A percentile compares a stretch with the other conserved stretches of the same genome.
Conservation (phyloP, 2,797 vertebrate genomes). For the Gymnopithys bicolor region DNA sequence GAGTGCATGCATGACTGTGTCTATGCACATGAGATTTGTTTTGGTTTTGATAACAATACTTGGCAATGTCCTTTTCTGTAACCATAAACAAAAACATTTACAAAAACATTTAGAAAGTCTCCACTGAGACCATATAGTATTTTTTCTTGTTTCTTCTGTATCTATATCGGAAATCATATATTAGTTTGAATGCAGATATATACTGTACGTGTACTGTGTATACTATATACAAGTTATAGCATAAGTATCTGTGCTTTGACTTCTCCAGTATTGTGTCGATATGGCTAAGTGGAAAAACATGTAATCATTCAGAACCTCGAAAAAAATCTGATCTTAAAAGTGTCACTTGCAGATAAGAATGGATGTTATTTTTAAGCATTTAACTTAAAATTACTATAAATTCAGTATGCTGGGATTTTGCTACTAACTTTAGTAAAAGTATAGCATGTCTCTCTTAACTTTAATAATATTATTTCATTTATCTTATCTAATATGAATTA, state of each 20-base stretch:
- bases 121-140: background rate
- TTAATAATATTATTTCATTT: background rate
- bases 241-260: conserved; percentile 1
- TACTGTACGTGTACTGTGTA: background rate
- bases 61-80: background rate
- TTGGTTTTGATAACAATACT: background rate
- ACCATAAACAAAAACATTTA: background rate
- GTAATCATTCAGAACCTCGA: background rate
- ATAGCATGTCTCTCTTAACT: background rate
- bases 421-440: background rate
- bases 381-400: conserved; percentile 26
- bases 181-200: background rate
- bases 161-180: background rate
- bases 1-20: no score
- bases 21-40: background rate
- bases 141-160: background rate
- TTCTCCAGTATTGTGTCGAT: conserved; percentile 15
- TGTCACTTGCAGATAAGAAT: conserved; percentile 16
- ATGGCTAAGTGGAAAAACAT: background rate
- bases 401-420: background rate
- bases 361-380: conserved; percentile 18
- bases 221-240: background rate
- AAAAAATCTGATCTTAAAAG: conserved; percentile 63
- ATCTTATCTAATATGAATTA: background rate
- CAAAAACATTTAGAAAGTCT: background rate